Evolutionary conservation across 2,888 invertebrate species (phyloP), one percentile per base, ranked within the genome.

Genomic region (Lycophotia porphyrea): DNA sequence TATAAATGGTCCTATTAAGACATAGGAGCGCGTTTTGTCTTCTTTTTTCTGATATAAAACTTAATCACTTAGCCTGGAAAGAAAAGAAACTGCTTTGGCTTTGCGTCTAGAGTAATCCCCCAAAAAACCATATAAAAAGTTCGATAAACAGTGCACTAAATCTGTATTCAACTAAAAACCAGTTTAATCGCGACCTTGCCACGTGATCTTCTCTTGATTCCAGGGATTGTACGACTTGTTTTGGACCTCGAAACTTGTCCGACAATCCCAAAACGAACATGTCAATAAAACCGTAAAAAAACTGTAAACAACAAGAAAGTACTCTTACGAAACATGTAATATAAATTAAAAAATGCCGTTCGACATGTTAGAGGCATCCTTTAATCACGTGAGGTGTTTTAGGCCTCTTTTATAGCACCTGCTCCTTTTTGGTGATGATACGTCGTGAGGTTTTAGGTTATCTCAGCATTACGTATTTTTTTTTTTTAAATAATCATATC

Each of bases 191-290:
- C n/a, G 47, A 76, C n/a, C 31, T 69, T n/a, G 31, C n/a, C 36
- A 31, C 31, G 21, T 69, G 70, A 52, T 77, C 42, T 34, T 60
- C 24, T 27, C 36, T 21, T 52, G 36, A 61, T 69, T 21, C 39
- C 39, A 78, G 31, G 68, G 36, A 27, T 69, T 44, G 9, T 36
- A 11, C 3, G n/a, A 42, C 36, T 27, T 64, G 42, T 61, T 78
- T 67, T 44, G 21, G 4, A 47, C 49, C 36, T 24, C 27, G n/a
- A 63, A 78, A 78, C 31, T 52, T 75, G 61, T 34, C 34, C 76
- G 42, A 42, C 8, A 63, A 44, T 55, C 31, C n/a, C 31, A n/a
- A 78, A 78, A 69, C 18, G 24, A 27, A 31, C 18, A 31, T 11
- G 5, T 31, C 24, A 36, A 15, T 60, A 60, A 60, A 76, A 47